A percentile compares a stretch with the other conserved stretches of the same genome.
Conservation (phyloP, 2,113 vertebrate genomes). For the Periophthalmus modestus region DNA sequence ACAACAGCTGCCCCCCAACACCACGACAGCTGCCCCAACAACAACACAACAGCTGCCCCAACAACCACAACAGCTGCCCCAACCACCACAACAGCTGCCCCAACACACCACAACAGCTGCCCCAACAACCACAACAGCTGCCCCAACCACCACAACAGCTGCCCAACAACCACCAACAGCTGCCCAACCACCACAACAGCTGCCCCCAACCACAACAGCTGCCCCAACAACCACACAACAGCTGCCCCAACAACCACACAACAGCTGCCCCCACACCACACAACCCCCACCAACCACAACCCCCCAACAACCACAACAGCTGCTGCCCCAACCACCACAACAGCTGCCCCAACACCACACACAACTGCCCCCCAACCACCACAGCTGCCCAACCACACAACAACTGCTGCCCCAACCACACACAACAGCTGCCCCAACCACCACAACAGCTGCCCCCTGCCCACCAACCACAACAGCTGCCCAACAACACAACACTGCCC, state of each 20-base stretch:
- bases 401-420: background rate
- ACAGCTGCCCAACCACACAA: background rate
- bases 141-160: background rate
- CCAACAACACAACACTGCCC: background rate
- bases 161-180: background rate
- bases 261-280: background rate
- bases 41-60: background rate
- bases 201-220: background rate
- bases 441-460: too few relatives aligned
- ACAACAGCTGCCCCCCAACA: background rate
- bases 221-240: background rate
- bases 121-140: too few relatives aligned
- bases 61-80: background rate
- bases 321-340: too few relatives aligned
- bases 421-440: background rate
- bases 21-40: background rate
- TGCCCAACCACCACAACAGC: background rate
- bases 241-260: background rate
- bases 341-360: too few relatives aligned
- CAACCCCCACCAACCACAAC: background rate
- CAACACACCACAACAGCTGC: too few relatives aligned
- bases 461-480: background rate
- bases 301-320: background rate
- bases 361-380: too few relatives aligned
- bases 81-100: background rate